Percentiles rank a stretch among this genome's conserved stretches.
Conservation (phyloP, 2,797 vertebrate genomes). For the Pteronotus mesoamericanus region DNA sequence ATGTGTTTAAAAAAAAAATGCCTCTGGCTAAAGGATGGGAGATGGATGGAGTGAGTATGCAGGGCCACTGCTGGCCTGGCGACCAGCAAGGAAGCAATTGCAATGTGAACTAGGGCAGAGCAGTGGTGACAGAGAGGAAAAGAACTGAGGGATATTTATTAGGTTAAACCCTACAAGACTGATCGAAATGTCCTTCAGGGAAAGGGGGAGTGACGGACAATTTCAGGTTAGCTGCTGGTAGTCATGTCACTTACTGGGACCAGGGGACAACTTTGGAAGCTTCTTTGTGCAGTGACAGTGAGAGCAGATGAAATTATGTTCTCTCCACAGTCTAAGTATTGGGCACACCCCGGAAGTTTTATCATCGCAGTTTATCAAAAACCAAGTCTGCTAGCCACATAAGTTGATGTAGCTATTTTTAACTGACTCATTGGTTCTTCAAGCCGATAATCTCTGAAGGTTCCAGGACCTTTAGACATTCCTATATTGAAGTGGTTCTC, state of each 20-base stretch:
- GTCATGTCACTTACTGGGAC: background rate
- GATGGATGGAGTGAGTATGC: background rate
- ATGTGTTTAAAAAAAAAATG: background rate
- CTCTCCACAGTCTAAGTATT: background rate
- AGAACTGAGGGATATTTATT: accelerated
- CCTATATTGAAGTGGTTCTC: background rate
- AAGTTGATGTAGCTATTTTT: background rate
- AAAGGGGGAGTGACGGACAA: background rate
- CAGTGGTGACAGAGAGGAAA: background rate
- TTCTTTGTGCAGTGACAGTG: background rate
- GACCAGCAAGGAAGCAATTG: background rate
- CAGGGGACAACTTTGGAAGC: background rate
- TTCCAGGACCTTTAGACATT: background rate
- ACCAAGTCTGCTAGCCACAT: background rate
- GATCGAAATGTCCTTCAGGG: background rate
- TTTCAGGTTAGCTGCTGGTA: background rate
- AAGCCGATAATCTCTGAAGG: background rate
- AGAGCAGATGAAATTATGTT: background rate
- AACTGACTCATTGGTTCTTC: background rate
- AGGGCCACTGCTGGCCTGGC: too few species aligned
- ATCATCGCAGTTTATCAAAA: background rate
- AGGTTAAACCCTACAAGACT: background rate
- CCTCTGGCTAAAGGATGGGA: background rate
- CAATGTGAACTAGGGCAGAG: background rate
- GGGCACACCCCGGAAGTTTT: background rate